A percentile compares a stretch with the other conserved stretches of the same genome.
These are phyloP conservation scores for Protosalanx chinensis DNA, from an alignment of 2,797 vertebrate genomes.

Conservation along the genomic window DNA sequence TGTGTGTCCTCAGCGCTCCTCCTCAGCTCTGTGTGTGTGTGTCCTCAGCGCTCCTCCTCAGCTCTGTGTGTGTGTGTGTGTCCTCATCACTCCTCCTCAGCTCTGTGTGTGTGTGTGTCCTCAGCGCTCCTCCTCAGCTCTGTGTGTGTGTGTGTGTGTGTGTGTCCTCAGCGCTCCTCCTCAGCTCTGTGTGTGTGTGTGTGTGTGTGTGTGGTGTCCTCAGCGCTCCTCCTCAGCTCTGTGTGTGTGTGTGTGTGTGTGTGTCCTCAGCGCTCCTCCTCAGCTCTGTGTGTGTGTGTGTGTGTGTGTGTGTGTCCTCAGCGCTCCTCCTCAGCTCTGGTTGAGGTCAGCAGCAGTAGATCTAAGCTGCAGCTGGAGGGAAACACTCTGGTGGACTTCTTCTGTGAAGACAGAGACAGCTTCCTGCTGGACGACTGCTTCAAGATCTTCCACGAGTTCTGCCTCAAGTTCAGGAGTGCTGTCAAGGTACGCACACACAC, in stretches of 20 bases:
- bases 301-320: slow-evolving; percentile 40
- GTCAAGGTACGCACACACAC: slow-evolving; percentile 76
- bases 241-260: background rate
- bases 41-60: too few species aligned
- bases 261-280: background rate
- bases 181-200: too few species aligned
- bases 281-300: slow-evolving; percentile 7
- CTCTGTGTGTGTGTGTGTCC: too few species aligned
- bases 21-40: too few species aligned
- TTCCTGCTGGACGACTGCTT: slow-evolving; percentile 91
- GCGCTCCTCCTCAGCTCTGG: slow-evolving; percentile 72
- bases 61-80: too few species aligned
- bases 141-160: slow-evolving; percentile 3
- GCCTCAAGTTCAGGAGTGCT: slow-evolving; percentile 80
- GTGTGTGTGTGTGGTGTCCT: too few species aligned
- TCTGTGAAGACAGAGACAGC: slow-evolving; percentile 88
- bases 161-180: too few species aligned
- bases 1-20: too few species aligned
- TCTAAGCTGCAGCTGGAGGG: slow-evolving; percentile 74
- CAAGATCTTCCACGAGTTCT: slow-evolving; percentile 86
- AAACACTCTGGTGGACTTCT: slow-evolving; percentile 85
- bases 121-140: background rate
- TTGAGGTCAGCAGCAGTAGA: slow-evolving; percentile 68
- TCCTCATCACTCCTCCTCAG: too few species aligned
- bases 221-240: too few species aligned